Evolutionary conservation across 2,797 vertebrate genomes (phyloP).

Genomic region (Alauda arvensis): DNA sequence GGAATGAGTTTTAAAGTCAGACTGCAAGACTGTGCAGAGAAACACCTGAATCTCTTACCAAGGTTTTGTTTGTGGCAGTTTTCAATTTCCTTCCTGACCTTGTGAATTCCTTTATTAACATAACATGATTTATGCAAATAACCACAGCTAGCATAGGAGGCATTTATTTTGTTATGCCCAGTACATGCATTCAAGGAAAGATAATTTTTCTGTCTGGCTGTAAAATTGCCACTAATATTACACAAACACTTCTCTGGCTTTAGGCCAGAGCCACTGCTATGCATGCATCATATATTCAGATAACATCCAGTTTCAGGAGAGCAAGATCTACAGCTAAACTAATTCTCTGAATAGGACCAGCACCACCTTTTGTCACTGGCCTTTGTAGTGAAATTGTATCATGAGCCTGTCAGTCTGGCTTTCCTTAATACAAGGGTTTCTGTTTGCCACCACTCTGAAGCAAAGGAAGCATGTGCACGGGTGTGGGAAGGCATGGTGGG

Average conservation of each 20-base stretch:
- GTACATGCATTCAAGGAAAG: background rate
- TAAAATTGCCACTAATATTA: background rate
- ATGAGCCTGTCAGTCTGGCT: background rate
- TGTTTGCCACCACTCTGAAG: background rate
- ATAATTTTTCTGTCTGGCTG: background rate
- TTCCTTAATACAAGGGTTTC: background rate
- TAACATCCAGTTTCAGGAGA: background rate
- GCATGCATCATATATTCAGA: background rate
- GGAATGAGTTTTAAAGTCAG: background rate
- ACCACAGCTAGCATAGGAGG: background rate
- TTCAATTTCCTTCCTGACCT: background rate
- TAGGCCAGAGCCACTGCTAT: background rate
- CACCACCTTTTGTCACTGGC: background rate
- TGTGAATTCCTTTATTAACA: background rate
- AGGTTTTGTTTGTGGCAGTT: background rate
- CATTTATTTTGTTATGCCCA: background rate
- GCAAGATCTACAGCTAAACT: background rate
- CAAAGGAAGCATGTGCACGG: background rate
- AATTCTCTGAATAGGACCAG: background rate
- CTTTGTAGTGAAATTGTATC: background rate
- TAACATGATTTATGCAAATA: background rate
- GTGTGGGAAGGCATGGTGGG: accelerated
- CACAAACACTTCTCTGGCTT: background rate
- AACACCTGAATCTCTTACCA: background rate
- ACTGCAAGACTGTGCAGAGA: background rate